Conservation (phyloP, 2,888 invertebrate genomes). For the Diarsia brunnea region DNA sequence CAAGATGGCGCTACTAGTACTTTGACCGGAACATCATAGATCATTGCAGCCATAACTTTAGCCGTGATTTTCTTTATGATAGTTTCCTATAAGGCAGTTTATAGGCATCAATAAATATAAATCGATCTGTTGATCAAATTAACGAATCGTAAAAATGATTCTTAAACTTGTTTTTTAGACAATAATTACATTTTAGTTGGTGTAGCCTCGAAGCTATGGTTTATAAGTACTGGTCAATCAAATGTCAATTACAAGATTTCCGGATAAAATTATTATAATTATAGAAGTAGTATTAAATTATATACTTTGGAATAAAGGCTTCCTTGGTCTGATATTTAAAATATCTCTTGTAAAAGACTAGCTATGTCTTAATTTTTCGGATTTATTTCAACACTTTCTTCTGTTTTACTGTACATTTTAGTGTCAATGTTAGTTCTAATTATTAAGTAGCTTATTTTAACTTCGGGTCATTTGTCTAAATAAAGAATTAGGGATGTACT, state of each 20-base stretch:
- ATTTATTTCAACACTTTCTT: no score
- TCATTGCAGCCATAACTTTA: constrained; percentile 24
- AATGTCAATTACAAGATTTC: constrained; percentile 68
- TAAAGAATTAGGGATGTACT: not conserved
- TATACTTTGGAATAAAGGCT: constrained; percentile 28
- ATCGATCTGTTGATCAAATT: constrained; percentile 54
- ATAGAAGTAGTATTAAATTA: constrained; percentile 47
- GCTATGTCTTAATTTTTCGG: not conserved
- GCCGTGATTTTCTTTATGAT: constrained; percentile 25
- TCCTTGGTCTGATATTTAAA: constrained; percentile 1
- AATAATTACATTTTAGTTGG: constrained; percentile 61
- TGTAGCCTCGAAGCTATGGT: constrained; percentile 63
- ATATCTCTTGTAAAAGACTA: not conserved
- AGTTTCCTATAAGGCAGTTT: constrained; percentile 40
- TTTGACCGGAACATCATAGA: constrained; percentile 12
- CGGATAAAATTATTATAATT: constrained; percentile 64
- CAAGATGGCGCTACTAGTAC: constrained; percentile 75
- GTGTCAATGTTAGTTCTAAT: not conserved
- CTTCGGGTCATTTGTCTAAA: not conserved
- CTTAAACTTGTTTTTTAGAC: constrained; percentile 58
- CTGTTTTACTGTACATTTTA: not conserved
- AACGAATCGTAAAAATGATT: constrained; percentile 62
- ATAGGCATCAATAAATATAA: constrained; percentile 56
- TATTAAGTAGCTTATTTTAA: no score
- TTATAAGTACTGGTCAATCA: constrained; percentile 64